Conservation (phyloP, 2,888 invertebrate genomes). For the Lysandra coridon region DNA sequence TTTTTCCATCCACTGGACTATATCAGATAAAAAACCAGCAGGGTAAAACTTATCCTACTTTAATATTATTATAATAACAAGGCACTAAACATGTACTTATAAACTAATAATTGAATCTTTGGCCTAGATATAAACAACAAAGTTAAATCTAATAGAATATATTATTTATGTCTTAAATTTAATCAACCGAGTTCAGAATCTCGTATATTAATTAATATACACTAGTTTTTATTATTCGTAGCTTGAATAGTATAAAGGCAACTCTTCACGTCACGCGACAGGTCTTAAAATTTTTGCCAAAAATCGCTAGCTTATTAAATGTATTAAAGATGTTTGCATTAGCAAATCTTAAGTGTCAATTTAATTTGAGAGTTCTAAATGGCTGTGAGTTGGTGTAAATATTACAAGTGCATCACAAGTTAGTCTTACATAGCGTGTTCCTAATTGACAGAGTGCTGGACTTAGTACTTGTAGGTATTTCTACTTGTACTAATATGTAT, state of each 20-base stretch:
- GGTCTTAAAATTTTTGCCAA: too few relatives aligned
- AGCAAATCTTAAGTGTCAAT: neutral
- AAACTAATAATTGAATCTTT: conserved; percentile 23
- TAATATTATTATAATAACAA: conserved; percentile 11
- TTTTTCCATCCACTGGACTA: neutral
- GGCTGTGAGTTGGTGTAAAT: neutral
- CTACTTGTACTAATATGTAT: too few relatives aligned
- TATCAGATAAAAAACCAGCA: conserved; percentile 6
- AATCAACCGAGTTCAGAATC: neutral
- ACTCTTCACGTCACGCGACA: neutral
- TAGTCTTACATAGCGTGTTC: conserved; percentile 17
- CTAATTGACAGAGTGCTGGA: neutral
- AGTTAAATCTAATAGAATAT: conserved; percentile 7
- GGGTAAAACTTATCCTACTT: conserved; percentile 1
- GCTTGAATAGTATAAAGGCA: neutral
- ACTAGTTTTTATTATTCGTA: neutral
- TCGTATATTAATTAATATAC: neutral
- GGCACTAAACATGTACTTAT: conserved; percentile 28
- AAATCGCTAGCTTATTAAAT: too few relatives aligned
- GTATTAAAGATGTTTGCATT: too few relatives aligned
- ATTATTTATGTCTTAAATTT: neutral
- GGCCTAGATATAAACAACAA: conserved; percentile 24
- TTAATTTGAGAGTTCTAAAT: neutral
- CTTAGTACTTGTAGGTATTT: neutral
- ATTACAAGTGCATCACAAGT: conserved; percentile 21